These are phyloP conservation scores for Leptatherina wallacei DNA, from an alignment of 2,797 vertebrate genomes.

Conservation along the genomic window DNA sequence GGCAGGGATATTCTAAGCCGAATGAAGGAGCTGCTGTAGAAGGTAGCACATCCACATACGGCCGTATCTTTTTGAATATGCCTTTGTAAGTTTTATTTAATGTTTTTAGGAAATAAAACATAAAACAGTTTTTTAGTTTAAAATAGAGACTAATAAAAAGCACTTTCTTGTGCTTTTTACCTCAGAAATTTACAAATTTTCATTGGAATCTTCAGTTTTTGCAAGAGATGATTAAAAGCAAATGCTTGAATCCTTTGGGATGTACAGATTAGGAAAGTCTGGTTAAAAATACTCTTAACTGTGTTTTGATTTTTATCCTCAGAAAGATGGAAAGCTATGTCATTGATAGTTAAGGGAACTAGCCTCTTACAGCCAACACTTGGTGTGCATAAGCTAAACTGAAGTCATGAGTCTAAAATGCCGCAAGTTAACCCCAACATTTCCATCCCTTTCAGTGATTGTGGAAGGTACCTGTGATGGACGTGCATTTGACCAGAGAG, in stretches of 20 bases:
- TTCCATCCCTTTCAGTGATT: conserved; percentile 77
- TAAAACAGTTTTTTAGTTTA: not conserved
- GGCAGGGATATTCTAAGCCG: conserved; percentile 93
- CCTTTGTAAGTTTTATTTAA: not conserved
- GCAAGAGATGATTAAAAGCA: too few species aligned
- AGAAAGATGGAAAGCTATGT: not conserved
- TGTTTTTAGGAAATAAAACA: not conserved
- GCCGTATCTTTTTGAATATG: not conserved
- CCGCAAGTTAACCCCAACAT: conserved; percentile 2
- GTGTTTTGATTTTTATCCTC: too few species aligned
- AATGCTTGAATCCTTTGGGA: too few species aligned
- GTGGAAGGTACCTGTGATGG: conserved; percentile 86
- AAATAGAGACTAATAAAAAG: not conserved
- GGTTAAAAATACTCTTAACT: too few species aligned
- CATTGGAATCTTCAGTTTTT: too few species aligned
- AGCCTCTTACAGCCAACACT: too few species aligned
- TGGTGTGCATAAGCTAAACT: not conserved
- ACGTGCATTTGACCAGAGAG: conserved; percentile 89
- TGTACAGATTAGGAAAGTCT: too few species aligned
- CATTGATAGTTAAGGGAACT: not conserved
- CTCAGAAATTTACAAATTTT: too few species aligned
- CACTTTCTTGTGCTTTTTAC: not conserved
- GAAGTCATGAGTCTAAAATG: not conserved
- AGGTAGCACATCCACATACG: conserved; percentile 75
- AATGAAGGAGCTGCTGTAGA: conserved; percentile 94